Percentiles rank a stretch among this genome's conserved stretches.
phyloP scores from a whole-genome alignment of 1,140 invertebrate genomes.

The Ceratitis capitata region DNA sequence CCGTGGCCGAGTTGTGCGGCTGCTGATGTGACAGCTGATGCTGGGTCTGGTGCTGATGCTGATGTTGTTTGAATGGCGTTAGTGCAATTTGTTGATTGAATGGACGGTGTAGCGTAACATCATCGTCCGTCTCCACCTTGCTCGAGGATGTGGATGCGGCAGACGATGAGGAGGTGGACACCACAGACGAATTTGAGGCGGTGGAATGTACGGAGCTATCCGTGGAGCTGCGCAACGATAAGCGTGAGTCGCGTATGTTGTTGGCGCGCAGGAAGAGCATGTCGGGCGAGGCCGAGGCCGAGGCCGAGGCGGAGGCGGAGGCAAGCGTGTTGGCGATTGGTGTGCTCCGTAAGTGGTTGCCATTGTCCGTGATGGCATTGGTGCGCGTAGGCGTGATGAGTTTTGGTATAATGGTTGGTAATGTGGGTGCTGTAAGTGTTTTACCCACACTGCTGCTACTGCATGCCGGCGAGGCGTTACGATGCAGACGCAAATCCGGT shows the following conservation, averaged over 20 bases:
- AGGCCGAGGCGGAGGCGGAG: conserved; percentile 44
- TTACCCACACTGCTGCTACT: background rate
- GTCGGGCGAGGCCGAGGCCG: conserved; percentile 47
- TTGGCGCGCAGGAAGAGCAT: conserved; percentile 60
- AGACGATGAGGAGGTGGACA: conserved; percentile 52
- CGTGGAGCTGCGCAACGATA: conserved; percentile 62
- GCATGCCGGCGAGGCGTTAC: conserved; percentile 45
- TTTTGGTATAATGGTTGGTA: background rate
- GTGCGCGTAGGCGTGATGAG: conserved; percentile 41
- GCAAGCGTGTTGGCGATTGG: conserved; percentile 38
- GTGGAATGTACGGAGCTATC: conserved; percentile 65
- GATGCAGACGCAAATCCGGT: conserved; percentile 69
- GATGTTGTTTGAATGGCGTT: conserved; percentile 42
- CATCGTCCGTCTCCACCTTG: conserved; percentile 62
- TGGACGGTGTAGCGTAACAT: conserved; percentile 39
- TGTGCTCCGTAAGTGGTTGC: background rate
- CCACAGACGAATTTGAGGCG: conserved; percentile 56
- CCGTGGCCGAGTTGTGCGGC: conserved; percentile 62
- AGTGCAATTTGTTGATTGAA: conserved; percentile 16
- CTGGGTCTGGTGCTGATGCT: no score
- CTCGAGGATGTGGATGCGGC: conserved; percentile 52
- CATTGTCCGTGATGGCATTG: conserved; percentile 49
- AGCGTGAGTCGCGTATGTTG: conserved; percentile 59
- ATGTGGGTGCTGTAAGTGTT: background rate
- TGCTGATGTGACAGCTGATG: no score